Conservation (phyloP, 2,888 invertebrate genomes). For the Maniola hyperantus region DNA sequence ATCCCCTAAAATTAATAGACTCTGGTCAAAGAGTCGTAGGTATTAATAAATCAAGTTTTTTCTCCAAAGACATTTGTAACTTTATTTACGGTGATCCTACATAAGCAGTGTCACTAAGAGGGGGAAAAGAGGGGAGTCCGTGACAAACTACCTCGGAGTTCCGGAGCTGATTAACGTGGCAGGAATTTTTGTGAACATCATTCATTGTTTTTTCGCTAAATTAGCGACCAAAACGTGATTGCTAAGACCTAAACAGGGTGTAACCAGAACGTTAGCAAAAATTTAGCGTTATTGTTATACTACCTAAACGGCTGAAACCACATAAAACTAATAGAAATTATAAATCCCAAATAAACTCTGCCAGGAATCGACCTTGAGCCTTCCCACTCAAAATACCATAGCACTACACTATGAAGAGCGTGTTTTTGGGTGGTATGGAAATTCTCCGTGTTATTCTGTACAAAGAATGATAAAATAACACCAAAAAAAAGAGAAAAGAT, state of each 20-base stretch:
- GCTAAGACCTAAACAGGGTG: no score
- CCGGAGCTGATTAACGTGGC: conserved; percentile 61
- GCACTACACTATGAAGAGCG: neutral
- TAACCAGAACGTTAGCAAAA: no score
- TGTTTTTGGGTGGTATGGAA: neutral
- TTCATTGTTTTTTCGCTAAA: conserved; percentile 22
- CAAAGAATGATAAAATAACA: conserved; percentile 7
- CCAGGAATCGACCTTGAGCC: neutral
- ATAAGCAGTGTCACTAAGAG: conserved; percentile 51
- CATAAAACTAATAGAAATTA: neutral
- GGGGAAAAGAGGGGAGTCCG: conserved; percentile 47
- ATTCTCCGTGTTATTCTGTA: neutral
- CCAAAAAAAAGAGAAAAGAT: conserved; percentile 19
- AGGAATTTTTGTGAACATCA: conserved; percentile 47
- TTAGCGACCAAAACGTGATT: neutral
- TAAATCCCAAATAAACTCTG: neutral
- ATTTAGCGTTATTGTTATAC: no score
- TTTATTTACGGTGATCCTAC: conserved; percentile 30
- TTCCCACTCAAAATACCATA: neutral
- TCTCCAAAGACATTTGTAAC: conserved; percentile 9
- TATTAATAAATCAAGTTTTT: conserved; percentile 20
- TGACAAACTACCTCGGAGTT: conserved; percentile 65
- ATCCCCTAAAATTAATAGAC: conserved; percentile 2
- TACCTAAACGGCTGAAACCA: no score
- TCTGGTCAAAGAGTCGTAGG: neutral